Evolutionary conservation across 2,113 vertebrate species (phyloP).

Genomic region (Marmota flaviventris): DNA sequence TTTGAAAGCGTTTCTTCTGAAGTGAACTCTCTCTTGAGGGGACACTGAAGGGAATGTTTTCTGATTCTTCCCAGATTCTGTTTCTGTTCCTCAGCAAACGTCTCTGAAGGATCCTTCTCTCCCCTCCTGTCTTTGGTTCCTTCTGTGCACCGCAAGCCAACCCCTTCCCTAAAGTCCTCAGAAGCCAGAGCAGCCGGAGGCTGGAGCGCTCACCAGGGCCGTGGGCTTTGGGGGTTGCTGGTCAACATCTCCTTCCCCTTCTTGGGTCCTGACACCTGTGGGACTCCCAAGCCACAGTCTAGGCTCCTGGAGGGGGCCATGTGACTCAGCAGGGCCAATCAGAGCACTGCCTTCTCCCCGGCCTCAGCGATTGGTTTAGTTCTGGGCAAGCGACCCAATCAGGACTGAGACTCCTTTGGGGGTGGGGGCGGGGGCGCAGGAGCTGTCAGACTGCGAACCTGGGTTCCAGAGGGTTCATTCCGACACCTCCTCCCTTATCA

Average conservation of each 20-base stretch:
- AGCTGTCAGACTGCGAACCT: neutral
- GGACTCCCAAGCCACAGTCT: no score
- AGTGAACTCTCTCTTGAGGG: neutral
- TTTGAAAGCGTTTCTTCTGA: neutral
- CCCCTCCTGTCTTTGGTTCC: neutral
- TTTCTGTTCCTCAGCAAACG: neutral
- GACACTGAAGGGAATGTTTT: neutral
- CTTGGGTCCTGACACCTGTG: no score
- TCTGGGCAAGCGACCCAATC: neutral
- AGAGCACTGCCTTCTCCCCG: neutral
- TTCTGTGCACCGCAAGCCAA: neutral
- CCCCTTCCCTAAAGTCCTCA: neutral
- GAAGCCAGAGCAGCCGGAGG: neutral
- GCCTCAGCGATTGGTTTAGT: neutral
- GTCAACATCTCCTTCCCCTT: neutral
- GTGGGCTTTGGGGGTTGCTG: neutral
- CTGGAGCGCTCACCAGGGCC: neutral
- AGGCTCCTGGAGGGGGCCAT: fast-evolving
- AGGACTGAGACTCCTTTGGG: neutral
- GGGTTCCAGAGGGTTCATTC: neutral
- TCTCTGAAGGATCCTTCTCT: neutral
- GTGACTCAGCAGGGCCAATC: neutral
- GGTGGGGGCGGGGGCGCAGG: no score
- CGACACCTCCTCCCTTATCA: neutral
- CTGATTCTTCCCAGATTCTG: neutral